Base-by-base conservation (phyloP, 2,888 invertebrate genomes). In the Ophonus ardosiacus region DNA sequence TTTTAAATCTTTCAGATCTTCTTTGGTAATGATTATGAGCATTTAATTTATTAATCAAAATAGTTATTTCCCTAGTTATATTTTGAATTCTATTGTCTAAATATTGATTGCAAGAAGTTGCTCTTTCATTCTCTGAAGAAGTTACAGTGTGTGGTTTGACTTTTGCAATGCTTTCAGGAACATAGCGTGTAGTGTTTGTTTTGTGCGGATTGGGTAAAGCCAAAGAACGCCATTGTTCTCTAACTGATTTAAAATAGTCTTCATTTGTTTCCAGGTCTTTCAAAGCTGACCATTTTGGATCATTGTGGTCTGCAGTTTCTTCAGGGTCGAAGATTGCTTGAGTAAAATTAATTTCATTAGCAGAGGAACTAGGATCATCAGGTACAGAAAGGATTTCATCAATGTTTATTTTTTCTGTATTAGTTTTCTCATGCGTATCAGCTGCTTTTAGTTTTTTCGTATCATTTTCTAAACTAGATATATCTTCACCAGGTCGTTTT, bases 181-280 rank as follows among this genome's bases (percentile, higher is more conserved):
- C 56, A 74, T 63, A 85, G 13, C 86, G 82, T n/a, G 56, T 18
- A 1, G 86, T 86, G 40, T 84, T 56, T 82, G 82, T 81, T 76
- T 57, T 68, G 80, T 86, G 86, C 21, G 86, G 86, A 80, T 85
- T 85, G 13, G 86, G 86, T 13, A 86, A 74, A 10, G 57, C 31
- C 43, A 38, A 17, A 31, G 74, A 68, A 65, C 40, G 68, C 86
- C 86, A 86, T 59, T 86, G 84, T 10, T 40, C 82, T 18, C 63
- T 24, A 21, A 86, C 85, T 17, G 84, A 82, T 15, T 68, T 51
- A 82, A 86, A 86, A 31, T 84, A 86, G 57, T 86, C 86, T 61
- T 84, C 63, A 15, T 56, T 61, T 31, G 86, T 82, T 51, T 80
- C 79, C 10, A 85, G 63, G 24, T 86, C 85, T 43, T 82, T 85